Conservation (phyloP, 2,888 invertebrate species). For the Rhingia campestris region DNA sequence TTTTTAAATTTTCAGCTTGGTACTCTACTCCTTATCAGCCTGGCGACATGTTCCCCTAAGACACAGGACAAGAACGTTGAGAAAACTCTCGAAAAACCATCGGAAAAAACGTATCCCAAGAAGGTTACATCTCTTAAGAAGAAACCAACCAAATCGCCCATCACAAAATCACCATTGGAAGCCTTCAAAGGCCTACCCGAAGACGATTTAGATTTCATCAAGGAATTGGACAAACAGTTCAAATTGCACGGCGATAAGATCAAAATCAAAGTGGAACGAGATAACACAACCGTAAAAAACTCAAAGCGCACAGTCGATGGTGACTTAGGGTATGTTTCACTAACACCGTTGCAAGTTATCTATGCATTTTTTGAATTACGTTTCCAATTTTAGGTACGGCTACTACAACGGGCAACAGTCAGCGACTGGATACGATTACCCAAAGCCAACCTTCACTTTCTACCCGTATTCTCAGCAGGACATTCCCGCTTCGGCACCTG, state of each 20-base stretch:
- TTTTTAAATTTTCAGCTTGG: conserved; percentile 19
- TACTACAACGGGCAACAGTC: conserved; percentile 76
- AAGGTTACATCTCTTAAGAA: conserved; percentile 80
- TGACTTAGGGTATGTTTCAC: conserved; percentile 86
- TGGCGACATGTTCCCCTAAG: conserved; percentile 47
- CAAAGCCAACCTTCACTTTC: conserved; percentile 85
- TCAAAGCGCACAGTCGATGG: conserved; percentile 89
- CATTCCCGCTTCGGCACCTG: conserved; percentile 82
- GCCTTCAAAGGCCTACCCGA: conserved; percentile 79
- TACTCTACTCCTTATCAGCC: conserved; percentile 27
- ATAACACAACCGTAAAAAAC: conserved; percentile 79
- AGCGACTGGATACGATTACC: conserved; percentile 79
- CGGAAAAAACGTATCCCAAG: conserved; percentile 78
- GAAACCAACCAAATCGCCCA: conserved; percentile 78
- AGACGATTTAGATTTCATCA: conserved; percentile 82
- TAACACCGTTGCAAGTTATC: too few species aligned
- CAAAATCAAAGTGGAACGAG: conserved; percentile 81
- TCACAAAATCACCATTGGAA: conserved; percentile 74
- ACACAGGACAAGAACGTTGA: conserved; percentile 24
- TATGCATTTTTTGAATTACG: background rate
- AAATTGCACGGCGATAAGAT: conserved; percentile 81
- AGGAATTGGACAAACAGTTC: conserved; percentile 82
- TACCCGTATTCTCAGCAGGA: conserved; percentile 89
- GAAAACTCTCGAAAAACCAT: conserved; percentile 74
- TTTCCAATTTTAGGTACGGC: conserved; percentile 79